A percentile compares a stretch with the other conserved stretches of the same genome.
Evolutionary conservation across 2,113 vertebrate species (phyloP).

Genomic region (Esox niger): DNA sequence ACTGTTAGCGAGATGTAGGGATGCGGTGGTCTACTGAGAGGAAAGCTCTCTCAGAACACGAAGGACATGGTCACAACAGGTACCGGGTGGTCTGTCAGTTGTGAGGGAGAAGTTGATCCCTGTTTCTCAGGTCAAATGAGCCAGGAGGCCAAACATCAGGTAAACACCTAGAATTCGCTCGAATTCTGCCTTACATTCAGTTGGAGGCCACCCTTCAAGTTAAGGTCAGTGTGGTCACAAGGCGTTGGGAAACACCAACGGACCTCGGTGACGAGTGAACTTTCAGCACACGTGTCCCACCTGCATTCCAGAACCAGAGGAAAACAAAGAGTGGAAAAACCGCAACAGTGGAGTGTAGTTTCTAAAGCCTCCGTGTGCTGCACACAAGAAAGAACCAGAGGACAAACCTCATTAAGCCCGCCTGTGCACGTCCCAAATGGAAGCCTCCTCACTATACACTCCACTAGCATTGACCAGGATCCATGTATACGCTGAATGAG

Average conservation of each 20-base stretch:
- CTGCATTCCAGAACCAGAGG: background rate
- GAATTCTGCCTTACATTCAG: background rate
- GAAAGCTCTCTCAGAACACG: conserved; percentile 29
- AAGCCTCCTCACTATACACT: no score
- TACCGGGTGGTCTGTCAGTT: conserved; percentile 32
- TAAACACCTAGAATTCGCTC: background rate
- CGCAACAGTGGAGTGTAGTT: conserved; percentile 10
- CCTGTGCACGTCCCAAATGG: background rate
- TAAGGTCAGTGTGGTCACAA: background rate
- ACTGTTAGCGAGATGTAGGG: conserved; percentile 40
- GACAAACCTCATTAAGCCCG: background rate
- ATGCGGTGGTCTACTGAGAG: conserved; percentile 35
- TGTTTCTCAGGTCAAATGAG: conserved; percentile 52
- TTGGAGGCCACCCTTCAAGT: background rate
- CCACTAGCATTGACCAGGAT: no score
- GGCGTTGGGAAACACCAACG: no score
- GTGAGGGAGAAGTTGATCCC: conserved; percentile 39
- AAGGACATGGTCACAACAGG: conserved; percentile 41
- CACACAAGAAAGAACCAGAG: background rate
- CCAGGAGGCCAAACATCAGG: conserved; percentile 39
- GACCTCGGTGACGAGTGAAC: background rate
- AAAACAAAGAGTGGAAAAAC: no score
- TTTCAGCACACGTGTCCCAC: background rate
- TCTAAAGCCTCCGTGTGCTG: conserved; percentile 5
- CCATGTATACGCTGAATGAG: no score